phyloP scores from a whole-genome alignment of 64 coral and sea anemone genomes.

The Catalaphyllia jardinei region DNA sequence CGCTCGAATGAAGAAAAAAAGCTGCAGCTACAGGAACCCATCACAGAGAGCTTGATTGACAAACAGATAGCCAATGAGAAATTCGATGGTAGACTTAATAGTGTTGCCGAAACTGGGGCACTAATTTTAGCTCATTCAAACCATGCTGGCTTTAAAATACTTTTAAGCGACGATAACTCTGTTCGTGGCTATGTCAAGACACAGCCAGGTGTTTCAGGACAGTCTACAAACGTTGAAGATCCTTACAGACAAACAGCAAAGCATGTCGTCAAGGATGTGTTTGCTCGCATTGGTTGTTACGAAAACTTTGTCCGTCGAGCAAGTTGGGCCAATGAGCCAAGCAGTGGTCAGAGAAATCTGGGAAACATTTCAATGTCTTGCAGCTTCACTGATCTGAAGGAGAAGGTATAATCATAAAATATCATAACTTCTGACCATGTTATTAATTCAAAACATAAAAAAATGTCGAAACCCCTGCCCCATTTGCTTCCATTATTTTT shows the following conservation, averaged over 20 bases:
- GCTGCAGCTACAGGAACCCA: not conserved
- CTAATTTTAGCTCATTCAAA: not conserved
- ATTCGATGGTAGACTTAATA: not conserved
- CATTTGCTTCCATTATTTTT: too few species aligned
- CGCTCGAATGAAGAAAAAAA: not conserved
- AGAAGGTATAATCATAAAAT: not conserved
- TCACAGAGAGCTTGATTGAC: too few species aligned
- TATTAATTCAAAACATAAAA: too few species aligned
- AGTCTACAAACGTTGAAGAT: not conserved
- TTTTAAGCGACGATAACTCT: not conserved
- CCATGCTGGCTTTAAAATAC: not conserved
- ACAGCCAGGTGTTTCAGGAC: not conserved
- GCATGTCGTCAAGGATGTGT: slow-evolving; percentile 8
- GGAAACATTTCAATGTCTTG: not conserved
- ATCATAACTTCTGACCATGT: too few species aligned
- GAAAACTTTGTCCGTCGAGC: slow-evolving; percentile 18
- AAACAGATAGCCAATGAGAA: not conserved
- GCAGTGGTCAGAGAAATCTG: not conserved
- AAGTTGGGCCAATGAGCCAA: slow-evolving; percentile 16
- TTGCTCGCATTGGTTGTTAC: not conserved
- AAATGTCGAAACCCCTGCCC: too few species aligned
- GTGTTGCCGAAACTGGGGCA: not conserved
- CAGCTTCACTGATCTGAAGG: not conserved
- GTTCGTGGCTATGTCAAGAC: not conserved
- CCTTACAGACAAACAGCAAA: not conserved